Evolutionary conservation across 2,113 vertebrate species (phyloP), one percentile per base, ranked within the genome.

Genomic region (Dascyllus trimaculatus): DNA sequence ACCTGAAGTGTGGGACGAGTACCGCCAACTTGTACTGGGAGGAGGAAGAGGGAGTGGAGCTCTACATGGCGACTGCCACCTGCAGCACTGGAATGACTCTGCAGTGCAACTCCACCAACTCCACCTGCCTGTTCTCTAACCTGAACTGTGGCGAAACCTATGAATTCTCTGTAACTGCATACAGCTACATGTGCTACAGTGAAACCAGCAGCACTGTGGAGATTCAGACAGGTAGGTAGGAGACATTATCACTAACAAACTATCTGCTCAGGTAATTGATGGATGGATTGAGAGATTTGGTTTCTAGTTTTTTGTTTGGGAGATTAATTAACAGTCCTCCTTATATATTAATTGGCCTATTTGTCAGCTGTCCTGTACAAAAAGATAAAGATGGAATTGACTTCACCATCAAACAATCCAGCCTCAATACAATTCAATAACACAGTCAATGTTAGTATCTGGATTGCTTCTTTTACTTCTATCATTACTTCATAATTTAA

Each of bases 71-170:
- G 0, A 89, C 85, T 7, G 92, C 90, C 62, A 87, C 74, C 40
- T 61, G 24, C 46, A 76, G 46, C 25, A 26, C 21, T 10, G 92
- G 90, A 60, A 73, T 1, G 14, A 62, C 40, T 3, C 11, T 26
- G 60, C 5, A 81, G 22, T 95, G 94, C 81, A 94, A 93, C 91
- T 85, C 93, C 22, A 93, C 83, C 54, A 67, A 52, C 49, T 82
- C 89, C 56, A 82, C 67, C 61, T 96, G 95, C 74, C 29, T 22
- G 26, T 93, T 95, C 75, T 17, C 77, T 25, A 22, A 70, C 17
- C 70, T 96, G 80, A 19, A 71, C 10, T 96, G 95, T 26, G 94
- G 94, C 3, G 73, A 85, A 46, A 91, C 82, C 45, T 95, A 94
- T 21, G 6, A 21, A 11, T 88, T 95, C 72, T 84, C 82, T 9